A percentile compares a stretch with the other conserved stretches of the same genome.
These are phyloP conservation scores for Cephus pulcher DNA, from an alignment of 2,888 invertebrate genomes.

Conservation along the genomic window DNA sequence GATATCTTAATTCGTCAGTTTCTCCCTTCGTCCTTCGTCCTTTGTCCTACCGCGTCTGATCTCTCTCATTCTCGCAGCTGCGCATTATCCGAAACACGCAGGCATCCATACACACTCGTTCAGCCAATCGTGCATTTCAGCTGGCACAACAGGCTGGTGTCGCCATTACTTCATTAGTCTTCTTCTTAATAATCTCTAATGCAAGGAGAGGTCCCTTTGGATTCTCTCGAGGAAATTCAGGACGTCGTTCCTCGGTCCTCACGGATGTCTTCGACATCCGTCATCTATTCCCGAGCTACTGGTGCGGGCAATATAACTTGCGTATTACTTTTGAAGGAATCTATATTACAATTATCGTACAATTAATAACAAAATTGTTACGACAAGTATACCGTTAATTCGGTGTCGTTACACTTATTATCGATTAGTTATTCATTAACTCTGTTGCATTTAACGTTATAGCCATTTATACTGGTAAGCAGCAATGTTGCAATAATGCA, in stretches of 20 bases:
- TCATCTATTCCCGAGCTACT: neutral
- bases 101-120: too few relatives aligned
- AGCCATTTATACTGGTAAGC: slow-evolving; percentile 35
- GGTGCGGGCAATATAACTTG: neutral
- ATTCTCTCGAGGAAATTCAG: neutral
- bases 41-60: too few relatives aligned
- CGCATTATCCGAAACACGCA: too few relatives aligned
- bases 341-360: slow-evolving; percentile 45
- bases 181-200: neutral
- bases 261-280: neutral
- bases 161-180: too few relatives aligned
- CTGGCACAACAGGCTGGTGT: neutral
- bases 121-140: neutral
- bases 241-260: neutral
- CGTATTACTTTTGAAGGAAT: slow-evolving; percentile 6
- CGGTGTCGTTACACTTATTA: slow-evolving; percentile 22
- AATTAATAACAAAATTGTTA: slow-evolving; percentile 42
- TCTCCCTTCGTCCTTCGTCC: neutral
- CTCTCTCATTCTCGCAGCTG: too few relatives aligned
- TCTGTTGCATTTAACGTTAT: slow-evolving; percentile 22
- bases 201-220: neutral
- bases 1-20: neutral
- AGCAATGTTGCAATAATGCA: neutral
- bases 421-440: slow-evolving; percentile 7
- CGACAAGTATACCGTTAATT: slow-evolving; percentile 28